A percentile compares a stretch with the other conserved stretches of the same genome.
These are phyloP conservation scores for Malurus leucopterus DNA, from an alignment of 2,797 vertebrate genomes.

Conservation along the genomic window DNA sequence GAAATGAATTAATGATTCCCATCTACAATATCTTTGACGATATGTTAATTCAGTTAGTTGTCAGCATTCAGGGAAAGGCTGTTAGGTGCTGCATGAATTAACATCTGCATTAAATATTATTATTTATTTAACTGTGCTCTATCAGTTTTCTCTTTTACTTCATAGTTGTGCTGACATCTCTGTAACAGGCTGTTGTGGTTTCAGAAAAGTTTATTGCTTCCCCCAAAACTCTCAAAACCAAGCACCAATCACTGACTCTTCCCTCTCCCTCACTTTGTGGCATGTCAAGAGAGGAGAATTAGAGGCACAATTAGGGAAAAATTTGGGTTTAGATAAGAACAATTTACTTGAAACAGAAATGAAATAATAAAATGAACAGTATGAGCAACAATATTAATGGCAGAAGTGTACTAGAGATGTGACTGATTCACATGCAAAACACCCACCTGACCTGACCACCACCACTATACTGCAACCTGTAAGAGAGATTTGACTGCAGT, in stretches of 20 bases:
- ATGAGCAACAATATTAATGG: background rate
- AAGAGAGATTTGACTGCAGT: background rate
- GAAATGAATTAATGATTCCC: background rate
- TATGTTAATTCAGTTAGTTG: background rate
- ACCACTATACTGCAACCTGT: rapidly evolving
- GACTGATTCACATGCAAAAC: background rate
- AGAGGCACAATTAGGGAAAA: background rate
- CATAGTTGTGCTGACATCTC: background rate
- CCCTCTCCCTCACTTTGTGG: background rate
- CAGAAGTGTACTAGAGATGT: background rate
- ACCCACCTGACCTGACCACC: background rate
- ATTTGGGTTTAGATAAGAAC: background rate
- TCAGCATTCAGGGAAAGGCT: background rate
- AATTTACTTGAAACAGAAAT: background rate
- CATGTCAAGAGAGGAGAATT: background rate
- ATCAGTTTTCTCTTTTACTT: background rate
- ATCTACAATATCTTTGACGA: background rate
- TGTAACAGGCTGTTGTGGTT: background rate
- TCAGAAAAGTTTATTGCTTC: background rate
- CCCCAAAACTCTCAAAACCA: background rate
- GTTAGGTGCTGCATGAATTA: background rate
- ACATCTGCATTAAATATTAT: background rate
- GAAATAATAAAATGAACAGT: background rate
- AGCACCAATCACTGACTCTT: background rate
- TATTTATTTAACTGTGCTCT: background rate